Base-by-base conservation (phyloP, 2,113 vertebrate genomes). In the Lophura nycthemera region DNA sequence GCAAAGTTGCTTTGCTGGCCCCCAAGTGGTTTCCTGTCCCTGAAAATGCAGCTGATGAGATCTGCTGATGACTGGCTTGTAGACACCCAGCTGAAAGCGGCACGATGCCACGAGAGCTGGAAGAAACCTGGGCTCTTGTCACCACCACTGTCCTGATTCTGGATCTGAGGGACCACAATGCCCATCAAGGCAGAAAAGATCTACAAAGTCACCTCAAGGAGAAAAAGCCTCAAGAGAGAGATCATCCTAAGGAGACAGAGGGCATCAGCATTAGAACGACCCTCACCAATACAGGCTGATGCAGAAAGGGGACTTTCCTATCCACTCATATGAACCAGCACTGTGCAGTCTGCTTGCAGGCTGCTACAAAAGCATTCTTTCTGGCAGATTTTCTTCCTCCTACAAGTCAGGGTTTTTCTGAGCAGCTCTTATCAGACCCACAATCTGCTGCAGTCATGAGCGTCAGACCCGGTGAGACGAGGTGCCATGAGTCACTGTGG, bases 361-460 rank as follows among this genome's bases (percentile, higher is more conserved):
- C 70, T 91, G 76, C 77, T 83, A 88, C 91, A 79, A 92, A 95
- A 75, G 88, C 40, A 90, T 90, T 54, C 64, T 94, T 93, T 92
- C 88, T 72, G 76, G 80, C 73, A 79, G 83, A 89, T 66, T 91
- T 89, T 95, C 75, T 50, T 89, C 91, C 91, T 96, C 94, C 81
- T 70, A 95, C 89, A 81, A 91, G 85, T 20, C n/a, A 56, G 69
- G 48, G 30, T 60, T 91, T 40, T 75, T 91, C 79, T 82, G 83
- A 92, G 2, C 52, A 72, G 91, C 66, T 42, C 36, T 60, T 96
- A 95, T 96, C 92, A 0, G 40, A 13, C 66, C 75, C 54, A 12
- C 4, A 4, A 96, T 94, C 96, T 95, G 93, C 90, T 72, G 92
- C 91, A 90, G 80, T 90, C 83, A 81, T 72, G 85, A 96, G 86